These are phyloP conservation scores for Parnassius smintheus DNA, from an alignment of 2,888 invertebrate species.

Conservation along the genomic window DNA sequence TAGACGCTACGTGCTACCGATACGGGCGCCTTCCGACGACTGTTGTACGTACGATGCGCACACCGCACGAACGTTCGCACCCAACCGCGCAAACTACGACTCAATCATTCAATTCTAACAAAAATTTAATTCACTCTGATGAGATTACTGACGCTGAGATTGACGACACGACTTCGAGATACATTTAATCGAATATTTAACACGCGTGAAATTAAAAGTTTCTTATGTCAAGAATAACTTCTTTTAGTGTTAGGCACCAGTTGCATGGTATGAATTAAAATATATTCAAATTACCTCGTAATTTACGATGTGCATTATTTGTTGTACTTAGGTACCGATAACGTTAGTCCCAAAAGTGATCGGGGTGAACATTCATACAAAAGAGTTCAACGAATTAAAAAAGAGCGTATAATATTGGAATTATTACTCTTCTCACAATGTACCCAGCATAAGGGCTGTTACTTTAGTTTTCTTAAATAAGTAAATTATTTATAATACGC, in stretches of 20 bases:
- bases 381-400: conserved; percentile 66
- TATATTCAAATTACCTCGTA: background rate
- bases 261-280: background rate
- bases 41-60: conserved; percentile 53
- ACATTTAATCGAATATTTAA: conserved; percentile 41
- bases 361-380: conserved; percentile 42
- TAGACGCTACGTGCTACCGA: conserved; percentile 54
- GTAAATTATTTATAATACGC: no score
- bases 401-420: background rate
- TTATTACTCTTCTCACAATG: no score
- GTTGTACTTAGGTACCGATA: conserved; percentile 18
- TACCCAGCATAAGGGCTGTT: no score
- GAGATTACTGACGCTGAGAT: conserved; percentile 39
- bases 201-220: conserved; percentile 40
- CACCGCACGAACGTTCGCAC: conserved; percentile 26
- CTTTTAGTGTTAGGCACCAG: background rate
- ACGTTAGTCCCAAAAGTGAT: conserved; percentile 29
- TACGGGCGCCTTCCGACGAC: conserved; percentile 56
- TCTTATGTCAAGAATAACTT: conserved; percentile 1
- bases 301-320: conserved; percentile 7
- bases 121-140: conserved; percentile 39
- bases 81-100: conserved; percentile 8
- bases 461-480: no score
- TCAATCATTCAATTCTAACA: conserved; percentile 33
- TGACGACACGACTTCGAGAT: conserved; percentile 31